Conservation (phyloP, 2,888 invertebrate species). For the Drosophila paranaensis region DNA sequence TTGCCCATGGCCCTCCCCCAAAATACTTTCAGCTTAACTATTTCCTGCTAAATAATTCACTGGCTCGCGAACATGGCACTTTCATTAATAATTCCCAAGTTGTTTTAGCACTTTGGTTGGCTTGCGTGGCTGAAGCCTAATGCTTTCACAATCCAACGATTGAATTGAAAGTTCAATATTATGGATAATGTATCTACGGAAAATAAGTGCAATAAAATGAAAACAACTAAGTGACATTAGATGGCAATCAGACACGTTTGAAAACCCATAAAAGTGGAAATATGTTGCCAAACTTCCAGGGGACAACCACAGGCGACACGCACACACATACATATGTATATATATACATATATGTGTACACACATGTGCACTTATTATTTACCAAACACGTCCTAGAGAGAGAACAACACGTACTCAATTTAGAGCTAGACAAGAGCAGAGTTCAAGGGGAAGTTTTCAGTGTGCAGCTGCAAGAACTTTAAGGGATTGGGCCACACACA, state of each 20-base stretch:
- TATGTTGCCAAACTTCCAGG: slow-evolving; percentile 66
- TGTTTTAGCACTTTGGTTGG: not conserved
- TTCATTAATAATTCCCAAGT: too few relatives aligned
- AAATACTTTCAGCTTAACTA: not conserved
- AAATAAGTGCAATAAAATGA: slow-evolving; percentile 67
- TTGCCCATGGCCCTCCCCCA: too few relatives aligned
- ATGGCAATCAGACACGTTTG: slow-evolving; percentile 75
- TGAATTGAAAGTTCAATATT: slow-evolving; percentile 38
- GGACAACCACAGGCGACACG: slow-evolving; percentile 17
- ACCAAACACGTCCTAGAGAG: slow-evolving; percentile 73
- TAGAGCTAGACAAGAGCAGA: slow-evolving; percentile 52
- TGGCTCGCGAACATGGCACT: too few relatives aligned
- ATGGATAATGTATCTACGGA: slow-evolving; percentile 32
- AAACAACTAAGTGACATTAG: slow-evolving; percentile 67
- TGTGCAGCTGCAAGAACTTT: slow-evolving; percentile 22
- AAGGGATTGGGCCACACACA: slow-evolving; percentile 20
- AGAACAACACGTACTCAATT: slow-evolving; percentile 79
- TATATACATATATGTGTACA: slow-evolving; percentile 26
- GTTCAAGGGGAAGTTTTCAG: slow-evolving; percentile 13
- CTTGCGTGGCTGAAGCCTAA: not conserved
- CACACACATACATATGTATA: slow-evolving; percentile 4
- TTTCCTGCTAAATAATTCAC: not conserved
- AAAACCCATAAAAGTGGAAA: slow-evolving; percentile 75
- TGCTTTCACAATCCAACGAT: slow-evolving; percentile 19
- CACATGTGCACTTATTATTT: slow-evolving; percentile 67